These are phyloP conservation scores for Enteromius thamalakanensis DNA, from an alignment of 2,797 vertebrate species.

Conservation along the genomic window DNA sequence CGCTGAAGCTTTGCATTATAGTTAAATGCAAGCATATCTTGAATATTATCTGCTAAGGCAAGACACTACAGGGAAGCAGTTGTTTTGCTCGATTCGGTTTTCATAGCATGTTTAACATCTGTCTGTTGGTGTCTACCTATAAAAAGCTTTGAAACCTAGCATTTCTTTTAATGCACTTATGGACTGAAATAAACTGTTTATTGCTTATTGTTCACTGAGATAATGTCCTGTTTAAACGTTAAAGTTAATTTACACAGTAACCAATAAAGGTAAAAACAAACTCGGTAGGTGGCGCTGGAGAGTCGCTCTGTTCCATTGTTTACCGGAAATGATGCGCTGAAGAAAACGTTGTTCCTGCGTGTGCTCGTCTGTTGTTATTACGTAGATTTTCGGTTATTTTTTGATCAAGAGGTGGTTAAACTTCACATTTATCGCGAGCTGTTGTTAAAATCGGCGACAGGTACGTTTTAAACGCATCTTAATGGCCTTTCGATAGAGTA, in stretches of 20 bases:
- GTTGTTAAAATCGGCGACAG: not conserved
- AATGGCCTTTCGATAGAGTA: not conserved
- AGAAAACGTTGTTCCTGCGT: not conserved
- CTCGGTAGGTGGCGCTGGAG: not conserved
- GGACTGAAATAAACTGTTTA: slow-evolving; percentile 1
- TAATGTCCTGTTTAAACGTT: not conserved
- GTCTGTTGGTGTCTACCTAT: not conserved
- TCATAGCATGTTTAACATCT: not conserved
- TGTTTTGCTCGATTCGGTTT: not conserved
- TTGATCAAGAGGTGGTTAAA: not conserved
- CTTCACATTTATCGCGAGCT: not conserved
- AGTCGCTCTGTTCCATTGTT: not conserved
- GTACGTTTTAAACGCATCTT: not conserved
- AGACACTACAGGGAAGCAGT: slow-evolving; percentile 1
- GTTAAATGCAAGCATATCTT: slow-evolving; percentile 1
- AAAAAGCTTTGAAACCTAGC: slow-evolving; percentile 1
- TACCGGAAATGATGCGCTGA: not conserved
- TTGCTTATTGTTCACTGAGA: not conserved
- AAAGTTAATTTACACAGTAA: not conserved
- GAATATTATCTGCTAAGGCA: slow-evolving; percentile 3
- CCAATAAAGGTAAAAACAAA: not conserved
- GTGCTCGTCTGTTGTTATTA: not conserved
- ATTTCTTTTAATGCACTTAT: not conserved
- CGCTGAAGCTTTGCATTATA: not conserved
- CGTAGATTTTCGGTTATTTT: not conserved